Base-by-base conservation (phyloP, 2,888 invertebrate species). In the Lingula anatina region DNA sequence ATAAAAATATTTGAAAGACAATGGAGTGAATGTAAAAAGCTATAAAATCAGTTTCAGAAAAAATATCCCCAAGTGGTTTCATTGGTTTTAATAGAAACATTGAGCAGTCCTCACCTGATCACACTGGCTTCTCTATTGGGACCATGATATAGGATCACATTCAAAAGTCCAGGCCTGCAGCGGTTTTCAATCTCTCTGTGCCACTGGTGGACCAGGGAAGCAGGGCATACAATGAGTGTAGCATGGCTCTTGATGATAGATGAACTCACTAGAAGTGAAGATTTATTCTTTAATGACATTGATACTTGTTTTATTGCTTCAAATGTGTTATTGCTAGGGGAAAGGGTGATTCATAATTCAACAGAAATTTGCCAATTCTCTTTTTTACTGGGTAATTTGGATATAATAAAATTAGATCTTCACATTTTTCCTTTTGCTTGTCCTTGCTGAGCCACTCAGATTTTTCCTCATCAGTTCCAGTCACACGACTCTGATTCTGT, bases 171-270 rank as follows among this genome's bases (percentile, higher is more conserved):
- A 5, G 83, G 68, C 27, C 65, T 57, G 46, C 75, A 68, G 27
- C 87, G 85, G 27, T 80, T 81, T 9, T 78, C 70, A 7, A 93
- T 84, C 76, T 95, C 94, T 15, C 77, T 80, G 51, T 87, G 84
- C 96, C 96, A 97, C 74, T 97, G 96, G 60, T 86, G 84, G 49
- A 96, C 79, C 42, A 97, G 82, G 39, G 90, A 90, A 2, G 95
- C 92, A 0, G 95, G 95, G 66, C 93, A 92, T 1, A 97, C 84
- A 0, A 97, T 86, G n/a, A 97, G 79, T 2, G 78, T 79, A 2
- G 73, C 68, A 36, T 61, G 59, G 2, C 74, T 73, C 23, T 69
- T 64, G 5, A 73, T 56, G 0, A 69, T 50, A 7, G 60, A 56
- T 38, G 61, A 64, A n/a, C 57, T 62, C 57, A 64, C 68, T 70